Conservation (phyloP, 1,140 invertebrate species). For the Aphaenogaster floridana region DNA sequence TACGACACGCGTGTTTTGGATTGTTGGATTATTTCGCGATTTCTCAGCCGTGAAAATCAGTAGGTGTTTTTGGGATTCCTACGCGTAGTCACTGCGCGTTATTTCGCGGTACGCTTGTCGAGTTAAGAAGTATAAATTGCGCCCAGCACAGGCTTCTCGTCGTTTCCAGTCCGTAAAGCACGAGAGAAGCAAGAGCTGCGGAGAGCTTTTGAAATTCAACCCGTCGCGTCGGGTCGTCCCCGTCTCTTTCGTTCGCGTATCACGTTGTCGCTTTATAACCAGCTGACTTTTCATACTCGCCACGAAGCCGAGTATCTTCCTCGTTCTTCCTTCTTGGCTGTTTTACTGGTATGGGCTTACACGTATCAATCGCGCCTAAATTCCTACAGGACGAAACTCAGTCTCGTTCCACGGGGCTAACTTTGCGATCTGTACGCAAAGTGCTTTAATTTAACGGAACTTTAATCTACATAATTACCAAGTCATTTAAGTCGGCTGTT, state of each 20-base stretch:
- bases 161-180: slow-evolving; percentile 43
- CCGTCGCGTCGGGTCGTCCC: not conserved
- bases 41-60: not conserved
- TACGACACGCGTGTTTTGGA: not conserved
- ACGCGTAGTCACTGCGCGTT: not conserved
- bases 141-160: slow-evolving; percentile 23
- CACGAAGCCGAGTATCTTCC: not conserved
- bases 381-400: not conserved
- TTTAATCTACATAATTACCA: slow-evolving; percentile 33
- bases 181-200: not conserved
- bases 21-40: not conserved
- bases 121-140: slow-evolving; percentile 64
- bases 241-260: slow-evolving; percentile 40
- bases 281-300: slow-evolving; percentile 42
- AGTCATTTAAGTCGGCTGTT: not conserved
- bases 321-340: not conserved
- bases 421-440: not conserved
- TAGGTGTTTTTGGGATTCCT: not conserved
- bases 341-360: not conserved
- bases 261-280: slow-evolving; percentile 63
- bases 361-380: slow-evolving; percentile 16
- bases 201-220: slow-evolving; percentile 60
- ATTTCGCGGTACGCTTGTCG: slow-evolving; percentile 47
- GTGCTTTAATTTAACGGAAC: slow-evolving; percentile 9
- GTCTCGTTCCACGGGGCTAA: not conserved